phyloP scores from a whole-genome alignment of 2,113 vertebrate genomes.

The Oriolus oriolus region DNA sequence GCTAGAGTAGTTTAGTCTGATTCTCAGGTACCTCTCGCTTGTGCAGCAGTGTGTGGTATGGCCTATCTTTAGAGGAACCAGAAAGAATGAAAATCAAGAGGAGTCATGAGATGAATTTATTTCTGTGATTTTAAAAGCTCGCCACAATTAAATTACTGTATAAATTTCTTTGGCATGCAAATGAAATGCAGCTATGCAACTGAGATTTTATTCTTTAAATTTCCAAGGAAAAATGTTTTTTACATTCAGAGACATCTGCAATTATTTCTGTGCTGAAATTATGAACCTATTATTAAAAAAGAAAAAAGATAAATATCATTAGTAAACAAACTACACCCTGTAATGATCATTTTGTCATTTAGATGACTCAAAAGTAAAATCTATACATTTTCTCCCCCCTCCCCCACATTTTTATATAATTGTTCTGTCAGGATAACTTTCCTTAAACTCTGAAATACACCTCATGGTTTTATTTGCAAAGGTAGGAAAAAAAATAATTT shows the following conservation, averaged over 20 bases:
- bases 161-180: not conserved
- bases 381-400: not conserved
- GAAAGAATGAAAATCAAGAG: not conserved
- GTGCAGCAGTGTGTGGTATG: not conserved
- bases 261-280: not conserved
- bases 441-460: not conserved
- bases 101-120: not conserved
- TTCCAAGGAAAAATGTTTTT: not conserved
- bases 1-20: not conserved
- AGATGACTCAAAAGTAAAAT: not conserved
- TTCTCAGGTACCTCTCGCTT: not conserved
- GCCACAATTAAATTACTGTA: not conserved
- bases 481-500: not conserved
- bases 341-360: not conserved
- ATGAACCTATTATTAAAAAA: not conserved
- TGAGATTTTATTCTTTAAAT: not conserved
- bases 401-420: not conserved
- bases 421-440: not conserved
- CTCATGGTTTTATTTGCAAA: slow-evolving; percentile 20
- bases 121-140: not conserved
- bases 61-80: not conserved
- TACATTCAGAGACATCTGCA: not conserved
- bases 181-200: not conserved
- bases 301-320: not conserved
- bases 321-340: not conserved